These are phyloP conservation scores for Xiphophorus hellerii DNA, from an alignment of 2,113 vertebrate genomes.

Conservation along the genomic window DNA sequence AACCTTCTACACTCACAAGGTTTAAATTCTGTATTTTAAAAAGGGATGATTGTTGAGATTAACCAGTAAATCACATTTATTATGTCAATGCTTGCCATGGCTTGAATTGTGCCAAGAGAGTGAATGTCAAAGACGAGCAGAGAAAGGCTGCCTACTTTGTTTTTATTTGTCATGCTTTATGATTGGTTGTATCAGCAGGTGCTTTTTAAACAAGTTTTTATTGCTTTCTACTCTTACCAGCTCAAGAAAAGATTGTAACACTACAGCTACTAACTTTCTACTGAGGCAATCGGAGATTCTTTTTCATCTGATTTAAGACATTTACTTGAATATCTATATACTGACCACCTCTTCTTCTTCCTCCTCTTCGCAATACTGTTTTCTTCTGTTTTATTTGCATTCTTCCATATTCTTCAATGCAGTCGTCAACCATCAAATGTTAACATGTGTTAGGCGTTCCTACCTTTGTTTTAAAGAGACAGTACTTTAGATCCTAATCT, in stretches of 20 bases:
- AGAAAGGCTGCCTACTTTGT: background rate
- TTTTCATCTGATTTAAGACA: background rate
- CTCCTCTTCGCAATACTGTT: background rate
- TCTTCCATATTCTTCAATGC: background rate
- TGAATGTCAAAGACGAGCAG: background rate
- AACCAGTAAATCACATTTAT: background rate
- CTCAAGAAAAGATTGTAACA: background rate
- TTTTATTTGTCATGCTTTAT: background rate
- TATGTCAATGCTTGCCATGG: background rate
- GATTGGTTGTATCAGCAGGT: background rate
- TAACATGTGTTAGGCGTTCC: background rate
- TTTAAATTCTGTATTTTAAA: background rate
- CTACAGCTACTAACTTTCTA: background rate
- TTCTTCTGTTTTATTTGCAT: background rate
- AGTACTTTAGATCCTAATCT: background rate
- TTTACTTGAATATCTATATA: conserved; percentile 37
- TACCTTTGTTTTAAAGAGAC: conserved; percentile 8
- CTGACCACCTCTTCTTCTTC: background rate
- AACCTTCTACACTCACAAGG: background rate
- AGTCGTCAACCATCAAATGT: background rate
- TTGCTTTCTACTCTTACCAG: background rate
- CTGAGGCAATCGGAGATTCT: background rate
- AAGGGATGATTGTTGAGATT: background rate
- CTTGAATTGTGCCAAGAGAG: background rate
- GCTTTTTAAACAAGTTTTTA: background rate